Evolutionary conservation across 2,888 invertebrate species (phyloP), one percentile per base, ranked within the genome.

Genomic region (Dione vanillae): DNA sequence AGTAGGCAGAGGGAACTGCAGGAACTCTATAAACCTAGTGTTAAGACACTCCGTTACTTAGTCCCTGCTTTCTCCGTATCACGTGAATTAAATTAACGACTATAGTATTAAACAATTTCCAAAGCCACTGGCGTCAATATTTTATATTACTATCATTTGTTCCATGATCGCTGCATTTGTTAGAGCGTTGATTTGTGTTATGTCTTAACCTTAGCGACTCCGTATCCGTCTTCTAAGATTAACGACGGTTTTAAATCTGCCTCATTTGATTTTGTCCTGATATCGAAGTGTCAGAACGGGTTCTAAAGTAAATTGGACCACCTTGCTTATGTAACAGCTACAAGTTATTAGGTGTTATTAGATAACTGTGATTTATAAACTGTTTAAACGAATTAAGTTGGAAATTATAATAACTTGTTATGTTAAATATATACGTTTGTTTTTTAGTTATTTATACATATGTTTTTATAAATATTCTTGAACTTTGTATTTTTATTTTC

Each of bases 141-240:
- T 92, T 92, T 92, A 93, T 92, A 91, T 92, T 81, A 88, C 79
- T 86, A 80, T 89, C 91, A 88, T 92, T 92, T 92, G 91, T 91
- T 86, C 85, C 79, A 78, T 85, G 89, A 92, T 91, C 91, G 91
- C 85, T 83, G 85, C 89, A 91, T 92, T 92, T 91, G 85, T 91
- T 88, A 86, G 76, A 79, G 79, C 87, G 85, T 87, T 90, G 91
- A 92, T 92, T 92, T 92, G 92, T 92, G 83, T 83, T 86, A 85
- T 86, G 87, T 86, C 87, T 88, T 89, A 88, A 89, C 88, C 84
- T 86, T 84, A 80, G 68, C 76, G 76, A 72, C 72, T 71, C 72
- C 69, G 72, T 72, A 79, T 79, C 77, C 76, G 75, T 80, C 80
- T 79, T 77, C 73, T 75, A 76, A 79, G 78, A 80, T 78, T 79